Evolutionary conservation across 2,888 invertebrate genomes (phyloP).

Genomic region (Cephus pygmeus): DNA sequence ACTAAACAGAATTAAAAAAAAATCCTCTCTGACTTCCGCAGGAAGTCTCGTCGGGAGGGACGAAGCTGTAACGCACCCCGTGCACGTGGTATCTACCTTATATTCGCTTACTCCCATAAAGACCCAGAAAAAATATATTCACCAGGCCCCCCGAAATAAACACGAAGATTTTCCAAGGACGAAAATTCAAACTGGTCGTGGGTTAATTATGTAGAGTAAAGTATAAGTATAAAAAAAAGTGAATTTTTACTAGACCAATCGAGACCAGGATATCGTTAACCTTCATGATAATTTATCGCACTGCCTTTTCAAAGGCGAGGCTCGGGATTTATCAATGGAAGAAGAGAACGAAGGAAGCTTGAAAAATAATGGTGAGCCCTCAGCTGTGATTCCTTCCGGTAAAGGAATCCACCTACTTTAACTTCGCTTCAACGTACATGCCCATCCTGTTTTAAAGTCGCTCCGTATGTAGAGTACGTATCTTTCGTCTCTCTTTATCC

Average conservation of each 20-base stretch:
- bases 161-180: neutral
- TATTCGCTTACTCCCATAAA: neutral
- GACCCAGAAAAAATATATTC: neutral
- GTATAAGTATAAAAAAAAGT: neutral
- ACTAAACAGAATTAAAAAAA: neutral
- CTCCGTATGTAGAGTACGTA: neutral
- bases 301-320: neutral
- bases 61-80: neutral
- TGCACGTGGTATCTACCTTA: neutral
- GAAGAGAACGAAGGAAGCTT: conserved; percentile 10
- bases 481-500: conserved; percentile 1
- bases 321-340: neutral
- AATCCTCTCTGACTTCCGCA: neutral
- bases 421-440: conserved; percentile 42
- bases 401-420: conserved; percentile 18
- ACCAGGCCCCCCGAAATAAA: neutral
- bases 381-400: conserved; percentile 48
- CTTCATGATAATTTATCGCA: neutral
- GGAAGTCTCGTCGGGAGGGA: neutral
- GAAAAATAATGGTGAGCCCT: conserved; percentile 29
- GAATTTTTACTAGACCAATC: neutral
- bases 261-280: neutral
- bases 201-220: neutral
- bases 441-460: conserved; percentile 37
- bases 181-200: neutral